Evolutionary conservation across 2,888 invertebrate genomes (phyloP).

Genomic region (Euplagia quadripunctaria): DNA sequence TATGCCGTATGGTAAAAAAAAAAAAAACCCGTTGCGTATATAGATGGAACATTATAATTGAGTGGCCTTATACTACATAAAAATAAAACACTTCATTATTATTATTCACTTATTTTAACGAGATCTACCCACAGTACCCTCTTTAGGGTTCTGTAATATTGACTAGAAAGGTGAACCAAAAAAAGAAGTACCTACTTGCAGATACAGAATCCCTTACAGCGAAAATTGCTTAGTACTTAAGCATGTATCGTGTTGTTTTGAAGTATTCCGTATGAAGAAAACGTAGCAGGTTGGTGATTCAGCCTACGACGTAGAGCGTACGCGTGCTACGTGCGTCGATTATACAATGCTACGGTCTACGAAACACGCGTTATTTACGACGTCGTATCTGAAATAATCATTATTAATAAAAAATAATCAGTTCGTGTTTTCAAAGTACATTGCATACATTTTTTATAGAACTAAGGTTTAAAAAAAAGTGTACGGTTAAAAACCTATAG

Average conservation of each 20-base stretch:
- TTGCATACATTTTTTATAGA: background rate
- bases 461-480: background rate
- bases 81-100: no score
- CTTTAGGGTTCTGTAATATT: no score
- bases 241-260: conserved; percentile 16
- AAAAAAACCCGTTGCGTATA: no score
- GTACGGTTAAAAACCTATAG: background rate
- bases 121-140: no score
- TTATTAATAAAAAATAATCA: conserved; percentile 27
- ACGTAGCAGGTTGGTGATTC: conserved; percentile 29
- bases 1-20: no score
- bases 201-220: background rate
- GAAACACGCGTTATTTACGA: conserved; percentile 46
- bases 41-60: no score
- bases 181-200: background rate
- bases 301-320: conserved; percentile 46
- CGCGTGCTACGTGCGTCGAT: conserved; percentile 48
- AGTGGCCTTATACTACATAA: no score
- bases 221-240: conserved; percentile 5
- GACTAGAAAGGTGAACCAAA: background rate
- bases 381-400: conserved; percentile 48
- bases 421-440: conserved; percentile 7
- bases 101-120: no score
- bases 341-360: conserved; percentile 47
- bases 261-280: conserved; percentile 24